These are phyloP conservation scores for Enteromius radiatus DNA, from an alignment of 2,797 vertebrate genomes.

Conservation along the genomic window DNA sequence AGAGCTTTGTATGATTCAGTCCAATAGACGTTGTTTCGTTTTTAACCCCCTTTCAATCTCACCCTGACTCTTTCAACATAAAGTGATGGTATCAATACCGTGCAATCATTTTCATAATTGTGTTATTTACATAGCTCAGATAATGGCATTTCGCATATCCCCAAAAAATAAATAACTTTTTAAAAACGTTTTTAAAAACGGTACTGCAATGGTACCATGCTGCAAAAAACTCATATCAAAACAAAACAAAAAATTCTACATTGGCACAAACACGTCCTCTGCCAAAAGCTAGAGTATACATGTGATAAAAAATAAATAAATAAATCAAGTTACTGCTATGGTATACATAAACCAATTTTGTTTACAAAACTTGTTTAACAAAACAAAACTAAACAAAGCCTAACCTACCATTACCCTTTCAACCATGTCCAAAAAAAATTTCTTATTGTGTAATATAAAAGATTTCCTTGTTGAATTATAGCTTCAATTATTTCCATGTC, in stretches of 20 bases:
- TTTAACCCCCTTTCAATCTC: not conserved
- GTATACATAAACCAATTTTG: too few species aligned
- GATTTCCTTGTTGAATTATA: not conserved
- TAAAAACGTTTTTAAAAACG: not conserved
- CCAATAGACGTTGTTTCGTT: not conserved
- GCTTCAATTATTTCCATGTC: not conserved
- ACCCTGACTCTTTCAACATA: not conserved
- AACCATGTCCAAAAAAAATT: not conserved
- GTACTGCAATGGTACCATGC: not conserved
- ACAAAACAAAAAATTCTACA: too few species aligned
- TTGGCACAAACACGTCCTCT: too few species aligned
- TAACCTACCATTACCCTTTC: not conserved
- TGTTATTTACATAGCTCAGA: not conserved
- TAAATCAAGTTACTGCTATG: too few species aligned
- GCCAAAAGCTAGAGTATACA: too few species aligned
- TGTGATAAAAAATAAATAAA: too few species aligned
- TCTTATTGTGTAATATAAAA: not conserved
- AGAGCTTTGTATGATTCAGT: not conserved
- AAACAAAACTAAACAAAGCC: too few species aligned
- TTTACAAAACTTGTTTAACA: too few species aligned
- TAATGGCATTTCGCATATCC: not conserved
- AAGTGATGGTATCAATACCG: not conserved
- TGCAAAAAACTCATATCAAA: not conserved
- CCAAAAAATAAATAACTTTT: not conserved
- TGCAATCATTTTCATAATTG: not conserved